These are phyloP conservation scores for Sebastes miniatus DNA, from an alignment of 2,797 vertebrate genomes.

Conservation along the genomic window DNA sequence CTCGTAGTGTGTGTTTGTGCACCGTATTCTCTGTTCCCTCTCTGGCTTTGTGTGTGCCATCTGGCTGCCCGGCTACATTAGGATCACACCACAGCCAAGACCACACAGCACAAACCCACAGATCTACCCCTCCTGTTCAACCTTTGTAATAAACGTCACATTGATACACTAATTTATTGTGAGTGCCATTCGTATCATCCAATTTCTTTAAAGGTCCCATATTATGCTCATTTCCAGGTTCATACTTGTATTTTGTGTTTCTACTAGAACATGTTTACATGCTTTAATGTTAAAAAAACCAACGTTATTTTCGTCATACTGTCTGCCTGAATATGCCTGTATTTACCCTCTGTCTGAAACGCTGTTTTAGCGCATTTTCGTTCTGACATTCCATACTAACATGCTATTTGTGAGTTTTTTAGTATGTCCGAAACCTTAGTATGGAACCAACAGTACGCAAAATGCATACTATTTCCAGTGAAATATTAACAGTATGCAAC, in stretches of 20 bases:
- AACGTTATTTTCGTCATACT: accelerated
- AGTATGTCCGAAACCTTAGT: too few species aligned
- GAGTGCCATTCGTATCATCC: background rate
- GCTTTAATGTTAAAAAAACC: too few species aligned
- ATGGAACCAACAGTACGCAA: accelerated
- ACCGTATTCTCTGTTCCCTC: slow-evolving; percentile 13
- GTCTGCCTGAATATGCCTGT: too few species aligned
- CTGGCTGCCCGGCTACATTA: slow-evolving; percentile 61
- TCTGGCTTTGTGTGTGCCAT: slow-evolving; percentile 49
- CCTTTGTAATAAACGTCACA: slow-evolving; percentile 51
- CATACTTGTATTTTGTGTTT: too few species aligned
- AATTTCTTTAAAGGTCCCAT: background rate
- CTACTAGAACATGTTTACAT: too few species aligned
- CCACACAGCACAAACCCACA: slow-evolving; percentile 35
- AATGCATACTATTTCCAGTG: too few species aligned
- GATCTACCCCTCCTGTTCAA: slow-evolving; percentile 36
- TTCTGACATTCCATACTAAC: too few species aligned
- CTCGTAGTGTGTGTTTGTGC: background rate
- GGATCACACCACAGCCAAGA: slow-evolving; percentile 40
- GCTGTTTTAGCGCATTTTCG: too few species aligned
- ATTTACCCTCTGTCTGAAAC: too few species aligned
- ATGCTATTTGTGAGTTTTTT: too few species aligned
- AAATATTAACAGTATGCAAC: too few species aligned
- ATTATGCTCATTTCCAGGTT: accelerated
- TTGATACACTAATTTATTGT: slow-evolving; percentile 17